Evolutionary conservation across 1,140 invertebrate species (phyloP), one percentile per base, ranked within the genome.

Genomic region (Neodiprion pinetum): DNA sequence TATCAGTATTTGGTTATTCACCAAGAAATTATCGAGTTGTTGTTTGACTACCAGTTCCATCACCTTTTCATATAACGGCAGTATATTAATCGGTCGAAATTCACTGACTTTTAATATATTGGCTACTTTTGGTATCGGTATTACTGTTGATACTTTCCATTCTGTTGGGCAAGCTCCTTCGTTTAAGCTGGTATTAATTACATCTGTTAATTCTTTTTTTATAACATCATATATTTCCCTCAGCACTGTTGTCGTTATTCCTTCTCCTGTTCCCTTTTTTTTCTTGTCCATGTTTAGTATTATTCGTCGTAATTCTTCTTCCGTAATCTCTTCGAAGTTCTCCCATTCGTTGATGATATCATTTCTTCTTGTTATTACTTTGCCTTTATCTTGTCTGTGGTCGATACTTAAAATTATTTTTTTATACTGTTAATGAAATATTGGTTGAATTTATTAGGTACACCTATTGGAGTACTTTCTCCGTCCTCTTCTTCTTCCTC

Each of bases 1-100:
- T 14, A 61, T 75, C 21, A 77, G 28, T 61, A 76, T 72, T 14
- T 76, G 71, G 71, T 79, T 75, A 7, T 23, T 67, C 28, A 74
- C 73, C 12, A 79, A 49, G 23, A 72, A 74, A 9, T 76, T 65
- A 14, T 48, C 69, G 23, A 80, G 10, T 49, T 1, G 61, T 7
- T 74, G 48, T 70, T 74, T 74, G 40, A 48, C 73, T 61, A 65
- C 49, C n/a, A 23, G 23, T 53, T 71, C 73, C 40, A 74, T 23
- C 23, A 74, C n/a, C 61, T 74, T 70, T 66, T 74, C 73, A 9
- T 70, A 61, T 61, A 61, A 47, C 14, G 73, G 73, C 0, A 74
- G 50, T 66, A 68, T 47, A 48, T 74, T 74, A 28, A 74, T 74
- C 23, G 73, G 73, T 74, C 73, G 70, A 74, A 21, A 74, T n/a